phyloP scores from a whole-genome alignment of 2,113 vertebrate genomes.

The Stomatorhinus ivindoensis region DNA sequence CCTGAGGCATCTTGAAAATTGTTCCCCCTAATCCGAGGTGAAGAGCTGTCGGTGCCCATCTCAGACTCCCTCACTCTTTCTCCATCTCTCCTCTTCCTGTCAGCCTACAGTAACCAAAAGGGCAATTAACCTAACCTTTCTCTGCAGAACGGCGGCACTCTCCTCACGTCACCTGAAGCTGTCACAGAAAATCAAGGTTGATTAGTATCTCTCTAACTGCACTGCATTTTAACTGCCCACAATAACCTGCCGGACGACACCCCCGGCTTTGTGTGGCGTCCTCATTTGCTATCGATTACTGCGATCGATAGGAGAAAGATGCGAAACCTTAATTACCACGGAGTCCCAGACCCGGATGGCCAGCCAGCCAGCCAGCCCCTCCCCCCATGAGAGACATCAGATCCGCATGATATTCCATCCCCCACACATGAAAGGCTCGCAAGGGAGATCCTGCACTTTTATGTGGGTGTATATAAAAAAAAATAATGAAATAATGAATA shows the following conservation, averaged over 20 bases:
- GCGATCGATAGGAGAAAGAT: constrained; percentile 22
- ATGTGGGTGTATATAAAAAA: constrained; percentile 56
- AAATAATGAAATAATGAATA: constrained; percentile 21
- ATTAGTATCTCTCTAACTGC: background rate
- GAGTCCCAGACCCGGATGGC: background rate
- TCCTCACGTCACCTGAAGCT: background rate
- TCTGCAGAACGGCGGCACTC: background rate
- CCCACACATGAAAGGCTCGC: constrained; percentile 13
- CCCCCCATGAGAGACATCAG: background rate
- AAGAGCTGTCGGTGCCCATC: constrained; percentile 30
- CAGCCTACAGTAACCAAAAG: background rate
- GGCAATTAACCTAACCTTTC: background rate
- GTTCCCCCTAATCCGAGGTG: constrained; percentile 43
- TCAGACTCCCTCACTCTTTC: background rate
- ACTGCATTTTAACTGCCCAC: background rate
- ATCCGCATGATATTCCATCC: background rate
- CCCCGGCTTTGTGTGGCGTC: background rate
- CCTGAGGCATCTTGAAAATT: constrained; percentile 53
- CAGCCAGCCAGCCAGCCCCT: background rate
- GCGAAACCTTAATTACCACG: constrained; percentile 10
- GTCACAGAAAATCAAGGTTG: background rate
- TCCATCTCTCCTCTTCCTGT: background rate
- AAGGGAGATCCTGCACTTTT: constrained; percentile 48
- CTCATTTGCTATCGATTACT: constrained; percentile 10
- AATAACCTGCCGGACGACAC: background rate